phyloP scores from a whole-genome alignment of 2,888 invertebrate genomes.

The Pelosia muscerda region DNA sequence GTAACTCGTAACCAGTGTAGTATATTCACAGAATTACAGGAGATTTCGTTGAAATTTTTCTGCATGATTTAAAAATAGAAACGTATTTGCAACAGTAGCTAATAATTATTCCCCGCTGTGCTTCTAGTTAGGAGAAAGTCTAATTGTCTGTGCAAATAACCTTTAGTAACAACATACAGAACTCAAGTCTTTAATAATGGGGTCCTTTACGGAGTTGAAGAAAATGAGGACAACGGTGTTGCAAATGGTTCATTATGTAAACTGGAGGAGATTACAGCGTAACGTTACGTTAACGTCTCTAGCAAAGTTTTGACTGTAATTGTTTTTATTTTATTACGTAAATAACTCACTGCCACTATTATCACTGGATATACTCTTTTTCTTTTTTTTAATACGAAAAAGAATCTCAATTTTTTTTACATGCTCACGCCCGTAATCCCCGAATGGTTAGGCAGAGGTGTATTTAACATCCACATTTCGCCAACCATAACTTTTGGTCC shows the following conservation, averaged over 20 bases:
- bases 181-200: constrained; percentile 8
- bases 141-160: constrained; percentile 2
- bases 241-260: constrained; percentile 9
- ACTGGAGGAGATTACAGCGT: neutral
- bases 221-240: constrained; percentile 6
- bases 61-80: neutral
- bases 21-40: no score
- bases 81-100: neutral
- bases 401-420: no score
- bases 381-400: no score
- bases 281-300: neutral
- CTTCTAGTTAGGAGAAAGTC: neutral
- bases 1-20: no score
- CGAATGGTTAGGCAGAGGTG: no score
- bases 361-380: no score
- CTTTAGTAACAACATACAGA: neutral
- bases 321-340: constrained; percentile 4
- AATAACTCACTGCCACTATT: no score
- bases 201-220: constrained; percentile 1
- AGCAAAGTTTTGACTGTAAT: neutral
- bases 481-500: no score
- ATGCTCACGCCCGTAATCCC: no score
- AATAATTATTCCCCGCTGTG: neutral
- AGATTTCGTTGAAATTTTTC: neutral
- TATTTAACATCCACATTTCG: no score